Evolutionary conservation across 1,140 invertebrate genomes (phyloP), one percentile per base, ranked within the genome.

Genomic region (Saccostrea echinata): DNA sequence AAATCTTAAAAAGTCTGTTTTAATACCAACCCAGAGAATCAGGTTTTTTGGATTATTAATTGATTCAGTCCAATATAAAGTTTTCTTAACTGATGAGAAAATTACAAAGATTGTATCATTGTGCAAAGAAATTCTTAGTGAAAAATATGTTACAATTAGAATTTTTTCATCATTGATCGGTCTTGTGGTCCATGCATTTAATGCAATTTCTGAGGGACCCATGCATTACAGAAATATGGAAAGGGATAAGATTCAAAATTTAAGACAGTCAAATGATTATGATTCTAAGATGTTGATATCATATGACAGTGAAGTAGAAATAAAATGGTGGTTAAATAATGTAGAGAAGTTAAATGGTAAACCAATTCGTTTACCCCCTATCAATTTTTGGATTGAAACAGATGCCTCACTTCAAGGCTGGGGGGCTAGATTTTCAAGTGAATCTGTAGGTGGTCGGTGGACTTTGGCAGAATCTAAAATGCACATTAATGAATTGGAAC

Each of bases 401-500:
- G 87, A 88, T 81, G 13, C 27, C 21, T 84, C 57, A 18, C 68
- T 51, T 12, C 24, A 55, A 11, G 87, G 68, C 1, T 85, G 87
- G 83, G 87, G 87, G 3, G 87, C 24, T 21, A 13, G 55, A 21
- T 71, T n/a, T 52, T 2, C 68, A 6, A 21, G 27, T 16, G 64
- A 11, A 6, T 27, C 9, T 55, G 51, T 43, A 35, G 61, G 61
- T 13, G 88, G 85, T 16, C 35, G 64, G 27, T 91, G 86, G 89
- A 51, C 80, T 18, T 6, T n/a, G 35, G 27, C 51, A 61, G 90
- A 88, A 84, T 24, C 35, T 27, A 18, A 51, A 18, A 8, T 87
- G 35, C 33, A 76, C 57, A 89, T 90, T 30, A 91, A 91, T 89
- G 51, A 84, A 57, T 76, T 90, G 35, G 89, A 90, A 81, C 61